These are phyloP conservation scores for Sinocyclocheilus maitianheensis DNA, from an alignment of 2,113 vertebrate species.

Conservation along the genomic window DNA sequence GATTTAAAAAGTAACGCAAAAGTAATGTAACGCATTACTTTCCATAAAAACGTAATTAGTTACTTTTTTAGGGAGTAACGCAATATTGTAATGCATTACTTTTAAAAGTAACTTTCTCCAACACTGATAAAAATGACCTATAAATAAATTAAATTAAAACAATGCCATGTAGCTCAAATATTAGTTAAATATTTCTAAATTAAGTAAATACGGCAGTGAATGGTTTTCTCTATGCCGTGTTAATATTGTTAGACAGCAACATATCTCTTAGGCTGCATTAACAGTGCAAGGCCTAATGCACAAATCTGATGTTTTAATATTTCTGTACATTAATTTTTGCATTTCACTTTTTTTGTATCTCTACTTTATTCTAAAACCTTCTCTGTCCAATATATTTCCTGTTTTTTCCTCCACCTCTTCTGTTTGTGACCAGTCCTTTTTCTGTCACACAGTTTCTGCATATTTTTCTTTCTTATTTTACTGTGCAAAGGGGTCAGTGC, in stretches of 20 bases:
- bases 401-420: constrained; percentile 6
- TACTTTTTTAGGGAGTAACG: too few relatives aligned
- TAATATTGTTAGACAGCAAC: background rate
- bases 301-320: background rate
- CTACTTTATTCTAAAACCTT: background rate
- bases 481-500: constrained; percentile 53
- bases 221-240: background rate
- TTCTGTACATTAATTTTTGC: background rate
- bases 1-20: too few relatives aligned
- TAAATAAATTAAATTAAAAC: background rate
- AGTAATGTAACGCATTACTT: too few relatives aligned
- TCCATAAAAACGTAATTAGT: too few relatives aligned
- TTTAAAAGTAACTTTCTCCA: too few relatives aligned
- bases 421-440: constrained; percentile 36
- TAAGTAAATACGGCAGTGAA: background rate
- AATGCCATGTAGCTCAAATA: background rate
- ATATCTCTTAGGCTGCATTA: background rate
- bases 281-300: background rate
- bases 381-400: background rate
- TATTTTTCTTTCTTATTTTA: constrained; percentile 16
- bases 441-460: constrained; percentile 12
- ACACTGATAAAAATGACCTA: too few relatives aligned
- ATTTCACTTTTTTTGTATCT: background rate
- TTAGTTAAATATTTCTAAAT: background rate
- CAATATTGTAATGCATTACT: too few relatives aligned